These are phyloP conservation scores for Formica selysi DNA, from an alignment of 1,140 invertebrate genomes.

Conservation along the genomic window DNA sequence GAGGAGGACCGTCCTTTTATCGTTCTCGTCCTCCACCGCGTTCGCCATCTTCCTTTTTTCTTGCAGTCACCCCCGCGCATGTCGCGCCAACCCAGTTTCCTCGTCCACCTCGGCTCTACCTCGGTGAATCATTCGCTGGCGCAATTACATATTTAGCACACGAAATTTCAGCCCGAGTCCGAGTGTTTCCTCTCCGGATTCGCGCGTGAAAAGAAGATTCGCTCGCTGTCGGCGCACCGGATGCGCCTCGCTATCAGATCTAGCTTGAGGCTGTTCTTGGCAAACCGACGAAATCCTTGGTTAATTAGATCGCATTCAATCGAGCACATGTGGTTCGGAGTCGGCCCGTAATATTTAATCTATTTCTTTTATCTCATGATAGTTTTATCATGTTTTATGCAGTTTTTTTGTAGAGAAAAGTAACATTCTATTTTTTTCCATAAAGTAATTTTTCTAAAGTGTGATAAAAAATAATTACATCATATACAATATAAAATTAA, in stretches of 20 bases:
- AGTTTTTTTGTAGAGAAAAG: background rate
- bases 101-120: conserved; percentile 41
- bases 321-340: background rate
- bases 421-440: background rate
- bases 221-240: conserved; percentile 52
- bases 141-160: conserved; percentile 84
- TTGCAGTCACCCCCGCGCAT: conserved; percentile 48
- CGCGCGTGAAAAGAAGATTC: conserved; percentile 23
- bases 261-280: conserved; percentile 12
- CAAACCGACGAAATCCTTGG: conserved; percentile 48
- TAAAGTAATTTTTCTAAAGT: background rate
- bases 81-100: background rate
- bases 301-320: conserved; percentile 67
- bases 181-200: conserved; percentile 53
- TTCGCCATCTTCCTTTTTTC: conserved; percentile 63
- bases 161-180: conserved; percentile 77
- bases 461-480: background rate
- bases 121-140: conserved; percentile 59
- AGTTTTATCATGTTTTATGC: too few relatives aligned
- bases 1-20: conserved; percentile 36
- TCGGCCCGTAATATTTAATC: conserved; percentile 18
- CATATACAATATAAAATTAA: background rate
- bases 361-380: background rate
- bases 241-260: conserved; percentile 68
- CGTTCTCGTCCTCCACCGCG: conserved; percentile 27